A percentile compares a stretch with the other conserved stretches of the same genome.
Evolutionary conservation across 2,888 invertebrate genomes (phyloP).

Genomic region (Acronicta leporina): DNA sequence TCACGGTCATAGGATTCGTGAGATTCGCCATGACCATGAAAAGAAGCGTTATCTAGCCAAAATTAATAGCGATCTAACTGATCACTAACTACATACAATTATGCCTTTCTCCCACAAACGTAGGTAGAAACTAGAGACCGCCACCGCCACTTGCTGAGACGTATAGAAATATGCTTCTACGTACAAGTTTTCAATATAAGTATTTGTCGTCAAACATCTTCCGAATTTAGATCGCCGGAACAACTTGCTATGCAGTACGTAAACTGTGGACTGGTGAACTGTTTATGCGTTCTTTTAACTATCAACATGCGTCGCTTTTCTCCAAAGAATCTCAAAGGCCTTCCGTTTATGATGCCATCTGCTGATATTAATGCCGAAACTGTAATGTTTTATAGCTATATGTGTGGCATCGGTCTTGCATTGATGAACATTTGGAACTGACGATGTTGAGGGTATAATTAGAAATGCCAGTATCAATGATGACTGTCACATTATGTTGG

Average conservation of each 20-base stretch:
- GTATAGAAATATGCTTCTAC: no score
- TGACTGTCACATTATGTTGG: neutral
- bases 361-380: slow-evolving; percentile 12
- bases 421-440: slow-evolving; percentile 12
- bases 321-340: slow-evolving; percentile 27
- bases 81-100: no score
- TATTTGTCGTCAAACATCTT: neutral
- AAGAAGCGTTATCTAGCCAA: no score
- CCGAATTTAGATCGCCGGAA: neutral
- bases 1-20: no score
- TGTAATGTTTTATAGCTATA: slow-evolving; percentile 19
- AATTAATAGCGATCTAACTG: no score
- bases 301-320: slow-evolving; percentile 26
- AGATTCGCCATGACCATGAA: no score
- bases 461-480: neutral
- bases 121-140: no score
- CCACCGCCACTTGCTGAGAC: no score
- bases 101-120: no score
- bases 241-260: slow-evolving; percentile 1
- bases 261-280: slow-evolving; percentile 3
- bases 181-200: no score
- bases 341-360: slow-evolving; percentile 26
- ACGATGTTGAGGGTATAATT: neutral
- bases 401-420: slow-evolving; percentile 10
- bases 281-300: slow-evolving; percentile 29